phyloP scores from a whole-genome alignment of 2,888 invertebrate species.

The Timema cristinae region DNA sequence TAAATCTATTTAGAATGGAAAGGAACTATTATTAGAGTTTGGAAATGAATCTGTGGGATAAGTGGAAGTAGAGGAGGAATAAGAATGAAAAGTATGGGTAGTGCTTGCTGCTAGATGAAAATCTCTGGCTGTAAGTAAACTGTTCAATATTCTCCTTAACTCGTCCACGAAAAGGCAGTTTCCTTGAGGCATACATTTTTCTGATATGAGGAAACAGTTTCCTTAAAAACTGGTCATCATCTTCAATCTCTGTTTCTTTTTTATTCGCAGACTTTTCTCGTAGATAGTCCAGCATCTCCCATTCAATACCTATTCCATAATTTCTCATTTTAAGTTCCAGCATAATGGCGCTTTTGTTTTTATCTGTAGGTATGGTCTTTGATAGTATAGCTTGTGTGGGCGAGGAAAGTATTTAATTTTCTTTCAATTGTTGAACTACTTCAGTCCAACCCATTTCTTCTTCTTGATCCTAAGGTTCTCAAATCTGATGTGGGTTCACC shows the following conservation, averaged over 20 bases:
- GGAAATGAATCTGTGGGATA: no score
- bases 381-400: background rate
- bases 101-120: background rate
- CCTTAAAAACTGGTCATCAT: background rate
- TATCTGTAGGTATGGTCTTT: background rate
- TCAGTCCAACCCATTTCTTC: background rate
- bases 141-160: background rate
- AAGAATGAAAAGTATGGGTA: no score
- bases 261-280: background rate
- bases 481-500: background rate
- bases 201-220: background rate
- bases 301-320: background rate
- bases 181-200: background rate
- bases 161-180: background rate
- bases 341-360: background rate
- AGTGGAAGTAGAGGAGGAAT: no score
- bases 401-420: background rate
- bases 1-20: no score
- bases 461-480: background rate
- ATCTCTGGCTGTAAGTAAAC: background rate
- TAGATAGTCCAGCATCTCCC: constrained; percentile 1
- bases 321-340: background rate
- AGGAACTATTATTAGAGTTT: no score
- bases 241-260: background rate
- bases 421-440: background rate